Evolutionary conservation across 2,888 invertebrate species (phyloP).

Genomic region (Microdon myrmicae): DNA sequence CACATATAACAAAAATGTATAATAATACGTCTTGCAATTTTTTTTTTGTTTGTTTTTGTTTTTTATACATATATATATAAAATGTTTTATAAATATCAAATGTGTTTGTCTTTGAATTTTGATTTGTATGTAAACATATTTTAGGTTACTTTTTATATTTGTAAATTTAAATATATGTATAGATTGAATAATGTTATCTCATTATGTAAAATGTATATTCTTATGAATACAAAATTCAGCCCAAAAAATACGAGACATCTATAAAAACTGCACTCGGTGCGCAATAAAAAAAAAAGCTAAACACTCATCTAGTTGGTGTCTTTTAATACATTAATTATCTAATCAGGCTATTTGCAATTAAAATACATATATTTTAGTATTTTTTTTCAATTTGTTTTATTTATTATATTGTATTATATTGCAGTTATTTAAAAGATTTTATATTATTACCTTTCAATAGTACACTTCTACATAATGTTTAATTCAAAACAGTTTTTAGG

Average conservation of each 20-base stretch:
- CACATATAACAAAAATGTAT: too few species aligned
- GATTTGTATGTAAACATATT: conserved; percentile 26
- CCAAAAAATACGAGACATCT: conserved; percentile 35
- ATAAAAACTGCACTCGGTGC: conserved; percentile 40
- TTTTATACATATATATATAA: conserved; percentile 5
- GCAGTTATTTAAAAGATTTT: too few species aligned
- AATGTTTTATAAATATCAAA: conserved; percentile 38
- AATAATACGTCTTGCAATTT: too few species aligned
- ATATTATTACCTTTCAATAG: too few species aligned
- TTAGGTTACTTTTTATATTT: conserved; percentile 6
- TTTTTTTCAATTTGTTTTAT: conserved; percentile 7
- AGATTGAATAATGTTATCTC: conserved; percentile 12
- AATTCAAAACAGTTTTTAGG: too few species aligned
- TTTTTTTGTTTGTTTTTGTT: conserved; percentile 1
- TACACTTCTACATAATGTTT: too few species aligned
- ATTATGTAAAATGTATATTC: conserved; percentile 20
- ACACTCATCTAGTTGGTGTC: conserved; percentile 18
- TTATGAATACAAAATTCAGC: conserved; percentile 30
- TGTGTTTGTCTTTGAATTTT: conserved; percentile 25
- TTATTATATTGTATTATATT: conserved; percentile 13
- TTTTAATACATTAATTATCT: conserved; percentile 11
- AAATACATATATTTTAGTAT: conserved; percentile 29
- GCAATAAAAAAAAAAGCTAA: conserved; percentile 16
- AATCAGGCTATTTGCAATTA: conserved; percentile 28
- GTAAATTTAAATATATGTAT: conserved; percentile 8